Evolutionary conservation across 2,113 vertebrate species (phyloP), one percentile per base, ranked within the genome.

Genomic region (Istiophorus platypterus): DNA sequence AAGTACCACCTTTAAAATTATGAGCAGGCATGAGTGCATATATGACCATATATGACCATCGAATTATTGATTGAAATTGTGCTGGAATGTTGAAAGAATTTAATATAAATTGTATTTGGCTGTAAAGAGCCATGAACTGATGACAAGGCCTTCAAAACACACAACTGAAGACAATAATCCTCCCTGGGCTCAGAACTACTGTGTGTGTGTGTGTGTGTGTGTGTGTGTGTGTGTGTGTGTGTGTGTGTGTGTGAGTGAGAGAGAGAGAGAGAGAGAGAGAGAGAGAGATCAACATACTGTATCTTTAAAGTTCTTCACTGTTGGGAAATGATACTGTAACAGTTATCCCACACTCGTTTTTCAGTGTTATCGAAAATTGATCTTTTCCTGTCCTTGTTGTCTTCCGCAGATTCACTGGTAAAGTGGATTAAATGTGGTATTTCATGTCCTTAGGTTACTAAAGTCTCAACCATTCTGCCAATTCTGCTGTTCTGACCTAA

Each of bases 291-390:
- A 22, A 26, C 8, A 64, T 0, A 34, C 31, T 34, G 3, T 34
- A 13, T 52, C 18, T 39, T 66, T 22, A 15, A 7, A 67, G n/a
- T 5, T n/a, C 24, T n/a, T 76, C 18, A 29, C 18, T 69, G 58
- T 58, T 69, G 57, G 79, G 70, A 87, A 86, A 76, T 71, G 26
- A 26, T 31, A 58, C n/a, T 29, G 27, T 69, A 47, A 51, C 39
- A 2, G 4, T 45, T 7, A 71, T 47, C 54, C 37, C 18, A 41
- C 39, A 49, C 17, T 64, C 59, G 20, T 47, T 51, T 39, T 82
- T 29, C 34, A 0, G 76, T 24, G 54, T 17, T 45, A 42, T 26
- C 26, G 70, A 78, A 66, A n/a, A 17, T 1, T 66, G 42, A 82
- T 51, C 39, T 52, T 69, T 59, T 64, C 41, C 72, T 59, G 34